These are phyloP conservation scores for Branchinecta lynchi DNA, from an alignment of 1,140 invertebrate species.

Conservation along the genomic window DNA sequence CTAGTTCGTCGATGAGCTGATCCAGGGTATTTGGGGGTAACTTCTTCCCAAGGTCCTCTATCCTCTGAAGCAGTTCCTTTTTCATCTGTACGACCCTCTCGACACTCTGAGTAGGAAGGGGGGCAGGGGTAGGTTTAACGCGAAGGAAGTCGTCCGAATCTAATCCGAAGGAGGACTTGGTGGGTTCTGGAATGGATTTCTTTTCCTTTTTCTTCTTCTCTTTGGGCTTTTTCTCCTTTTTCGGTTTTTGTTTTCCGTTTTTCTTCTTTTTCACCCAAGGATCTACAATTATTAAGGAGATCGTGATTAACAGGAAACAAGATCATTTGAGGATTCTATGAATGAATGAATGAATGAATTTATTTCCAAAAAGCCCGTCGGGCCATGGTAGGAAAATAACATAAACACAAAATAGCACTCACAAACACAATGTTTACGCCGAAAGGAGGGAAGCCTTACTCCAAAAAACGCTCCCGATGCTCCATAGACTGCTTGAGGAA, in stretches of 20 bases:
- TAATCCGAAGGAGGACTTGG: slow-evolving; percentile 14
- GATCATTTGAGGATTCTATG: no score
- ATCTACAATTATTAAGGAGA: slow-evolving; percentile 21
- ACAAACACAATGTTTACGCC: no score
- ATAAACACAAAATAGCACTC: no score
- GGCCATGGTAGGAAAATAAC: no score
- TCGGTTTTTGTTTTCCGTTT: slow-evolving; percentile 23
- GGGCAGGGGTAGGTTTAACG: slow-evolving; percentile 18
- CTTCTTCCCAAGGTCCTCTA: slow-evolving; percentile 70
- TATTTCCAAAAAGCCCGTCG: no score
- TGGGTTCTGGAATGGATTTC: slow-evolving; percentile 19
- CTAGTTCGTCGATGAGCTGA: slow-evolving; percentile 93
- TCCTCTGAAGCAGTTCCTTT: slow-evolving; percentile 65
- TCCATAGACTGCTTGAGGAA: no score
- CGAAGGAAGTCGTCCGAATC: slow-evolving; percentile 18
- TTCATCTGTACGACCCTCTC: slow-evolving; percentile 81
- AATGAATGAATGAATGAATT: no score
- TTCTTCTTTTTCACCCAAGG: slow-evolving; percentile 22
- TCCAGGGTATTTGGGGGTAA: slow-evolving; percentile 96
- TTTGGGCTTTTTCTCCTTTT: slow-evolving; percentile 24
- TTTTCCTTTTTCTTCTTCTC: slow-evolving; percentile 23
- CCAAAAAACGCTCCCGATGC: no score
- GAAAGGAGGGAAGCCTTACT: no score
- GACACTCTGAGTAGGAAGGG: slow-evolving; percentile 60
- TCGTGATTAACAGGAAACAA: no score